Evolutionary conservation across 2,113 vertebrate genomes (phyloP), one percentile per base, ranked within the genome.

Genomic region (Solea senegalensis): DNA sequence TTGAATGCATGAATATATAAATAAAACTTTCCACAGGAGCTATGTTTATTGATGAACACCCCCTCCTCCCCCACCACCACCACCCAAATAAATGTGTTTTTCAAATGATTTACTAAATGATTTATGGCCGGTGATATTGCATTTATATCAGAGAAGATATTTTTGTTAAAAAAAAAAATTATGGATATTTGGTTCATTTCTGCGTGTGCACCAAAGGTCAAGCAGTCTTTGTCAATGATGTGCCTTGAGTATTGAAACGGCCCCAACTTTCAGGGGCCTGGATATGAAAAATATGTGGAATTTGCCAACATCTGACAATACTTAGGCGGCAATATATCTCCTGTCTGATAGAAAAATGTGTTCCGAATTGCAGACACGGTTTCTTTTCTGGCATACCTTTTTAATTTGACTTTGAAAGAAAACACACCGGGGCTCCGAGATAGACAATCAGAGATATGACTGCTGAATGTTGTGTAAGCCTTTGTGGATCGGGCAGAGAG

Each of bases 201-300:
- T 88, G 82, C 72, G 28, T 40, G 71, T n/a, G 84, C 89, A 88
- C 81, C 77, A 69, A 67, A 84, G 92, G 90, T 92, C 91, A 91
- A 88, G 61, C 26, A 14, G 84, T 83, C 84, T 90, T 84, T 86
- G 83, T 82, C 81, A 58, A 83, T 89, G 88, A 89, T 88, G 84
- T 87, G 86, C 81, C 82, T 85, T 59, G 79, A 90, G 87, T 90
- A 74, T 89, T 69, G 73, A 88, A 78, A 85, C 81, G 58, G 86
- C 83, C 83, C 88, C 84, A 74, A 85, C 78, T 91, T 91, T 88
- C 82, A 87, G 76, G 83, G 83, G 83, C 84, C 88, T 86, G 91
- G 90, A 93, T 91, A 90, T 93, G 92, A 92, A 88, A 91, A 90
- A 86, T 89, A 90, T 89, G 85, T 89, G 91, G 91, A 93, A 93